Base-by-base conservation (phyloP, 2,888 invertebrate genomes). In the Drosophila histrio region DNA sequence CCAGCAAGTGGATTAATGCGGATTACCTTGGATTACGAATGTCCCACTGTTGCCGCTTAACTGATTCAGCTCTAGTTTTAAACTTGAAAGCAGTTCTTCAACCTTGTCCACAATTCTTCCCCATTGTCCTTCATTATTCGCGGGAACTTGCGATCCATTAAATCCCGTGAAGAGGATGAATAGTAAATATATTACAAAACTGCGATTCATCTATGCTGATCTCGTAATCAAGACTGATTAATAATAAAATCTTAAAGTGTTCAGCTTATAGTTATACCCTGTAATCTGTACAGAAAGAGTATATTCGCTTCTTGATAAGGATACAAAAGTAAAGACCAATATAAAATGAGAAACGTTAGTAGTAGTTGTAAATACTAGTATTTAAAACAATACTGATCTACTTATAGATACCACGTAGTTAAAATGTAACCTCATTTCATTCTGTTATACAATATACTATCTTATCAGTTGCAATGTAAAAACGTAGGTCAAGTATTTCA, bases 41-140 rank as follows among this genome's bases (percentile, higher is more conserved):
- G 8, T 8, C 58, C 3, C 30, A 11, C 2, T 34, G 11, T 9
- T 49, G 13, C 34, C 13, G 24, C 28, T 56, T 2, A 82, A 21
- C 7, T 71, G 58, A 2, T 38, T 47, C 15, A 85, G 22, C 60
- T 71, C 61, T n/a, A 19, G 9, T 47, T 34, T 50, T 3, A 79
- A 49, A 7, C 85, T 83, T 28, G 28, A 11, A n/a, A 79, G 17
- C 9, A 85, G 17, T 4, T 34, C 38, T 19, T 81, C 79, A 13
- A 52, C 57, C 32, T 64, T 62, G 9, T 44, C 44, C 8, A 58
- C 52, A 13, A 66, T 15, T 17, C 34, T 43, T 19, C 53, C 22
- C 43, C 56, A 28, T 1, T 50, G 26, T 19, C 13, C 13, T 24
- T 5, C 43, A 13, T 32, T 11, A 8, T 28, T 21, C 13, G 11